Base-by-base conservation (phyloP, 2,888 invertebrate species). In the Lasioglossum zephyrum region DNA sequence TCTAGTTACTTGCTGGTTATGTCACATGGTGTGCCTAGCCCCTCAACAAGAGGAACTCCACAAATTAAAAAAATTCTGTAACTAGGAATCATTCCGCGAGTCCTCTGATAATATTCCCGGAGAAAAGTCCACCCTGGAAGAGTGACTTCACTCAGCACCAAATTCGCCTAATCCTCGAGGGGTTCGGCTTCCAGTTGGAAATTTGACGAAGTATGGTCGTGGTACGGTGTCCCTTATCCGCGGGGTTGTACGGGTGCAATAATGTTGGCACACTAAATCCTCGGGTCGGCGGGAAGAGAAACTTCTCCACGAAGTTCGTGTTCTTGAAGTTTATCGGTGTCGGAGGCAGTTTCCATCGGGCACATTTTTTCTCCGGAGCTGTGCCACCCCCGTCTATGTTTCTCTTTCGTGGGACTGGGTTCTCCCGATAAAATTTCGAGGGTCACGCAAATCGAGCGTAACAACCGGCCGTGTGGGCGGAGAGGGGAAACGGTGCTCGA, bases 371-470 rank as follows among this genome's bases (percentile, higher is more conserved):
- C 22, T 57, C n/a, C 1, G 22, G 4, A 4, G 69, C 22, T 22
- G 9, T n/a, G n/a, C 36, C 36, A 39, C 53, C 13, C 39, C 2
- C 69, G 16, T 36, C 76, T 36, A 16, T 79, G 53, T 83, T 88
- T 72, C 70, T 69, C 76, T 81, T 74, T 83, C 63, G 73, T 72
- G 53, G 63, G 70, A 41, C 72, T 76, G 72, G 26, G 53, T 69
- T 39, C 44, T 49, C 49, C 83, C 70, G 81, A 90, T 87, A 85
- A 88, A 87, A 87, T 77, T 60, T 77, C 77, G 53, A 81, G 77
- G 82, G 84, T 85, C 88, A 88, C 85, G 91, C 89, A 93, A 93
- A 93, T 93, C 92, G 92, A 92, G 91, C 87, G 90, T 86, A 92
- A 93, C 88, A 92, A 93, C 88, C 89, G 81, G 78, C 79, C n/a